Evolutionary conservation across 1,140 invertebrate species (phyloP), one percentile per base, ranked within the genome.

Genomic region (Drosophila rhopaloa): DNA sequence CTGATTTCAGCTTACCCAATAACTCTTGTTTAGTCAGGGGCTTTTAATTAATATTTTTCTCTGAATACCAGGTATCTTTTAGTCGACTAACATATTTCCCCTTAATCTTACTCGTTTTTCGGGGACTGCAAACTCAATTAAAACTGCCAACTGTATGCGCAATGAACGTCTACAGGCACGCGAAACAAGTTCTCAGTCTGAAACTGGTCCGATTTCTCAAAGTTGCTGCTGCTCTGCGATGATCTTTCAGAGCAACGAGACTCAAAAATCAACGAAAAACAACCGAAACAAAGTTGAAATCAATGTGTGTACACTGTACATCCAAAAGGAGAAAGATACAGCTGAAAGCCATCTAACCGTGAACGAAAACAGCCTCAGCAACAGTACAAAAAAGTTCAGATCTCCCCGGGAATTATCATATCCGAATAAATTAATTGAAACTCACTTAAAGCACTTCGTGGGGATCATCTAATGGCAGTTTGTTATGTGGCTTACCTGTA

Each of bases 141-240:
- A 85, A 88, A 78, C 57, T 56, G 66, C 38, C 54, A 61, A 81
- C 60, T 48, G 56, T 66, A 41, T 66, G 63, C 57, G 58, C 63
- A 62, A 66, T 66, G 44, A 48, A 62, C 57, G 62, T 59, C 55
- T 43, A 59, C 24, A 38, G 19, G 63, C 65, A 62, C 50, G 43
- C n/a, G 41, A 81, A 86, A 86, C 82, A 78, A 82, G 82, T 86
- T 86, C 82, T 86, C 79, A 65, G 40, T 54, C 40, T 27, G 51
- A 86, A 86, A 86, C 82, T 86, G 82, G 82, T 86, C 80, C 79
- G 75, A 77, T 77, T 70, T 77, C 62, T 76, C 75, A 77, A 61
- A 59, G 72, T 50, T 75, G 71, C 41, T 51, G 57, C 46, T 56
- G 57, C 46, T 62, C 63, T 61, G 54, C 14, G 73, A 58, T 48